Percentiles rank a stretch among this genome's conserved stretches.
Conservation (phyloP, 2,888 invertebrate species). For the Lepidochrysops patricia region DNA sequence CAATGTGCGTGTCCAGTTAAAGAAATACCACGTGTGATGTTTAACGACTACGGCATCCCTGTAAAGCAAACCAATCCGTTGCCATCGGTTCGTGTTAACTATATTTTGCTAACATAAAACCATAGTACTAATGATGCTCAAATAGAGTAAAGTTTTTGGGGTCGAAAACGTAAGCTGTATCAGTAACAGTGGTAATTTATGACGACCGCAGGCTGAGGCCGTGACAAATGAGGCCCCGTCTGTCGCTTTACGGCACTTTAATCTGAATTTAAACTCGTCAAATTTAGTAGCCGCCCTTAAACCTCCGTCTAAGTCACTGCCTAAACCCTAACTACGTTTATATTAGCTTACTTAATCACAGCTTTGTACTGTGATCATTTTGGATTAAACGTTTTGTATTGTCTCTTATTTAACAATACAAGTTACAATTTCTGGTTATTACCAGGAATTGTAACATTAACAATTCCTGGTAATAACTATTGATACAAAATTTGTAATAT, state of each 20-base stretch:
- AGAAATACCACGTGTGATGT: too few relatives aligned
- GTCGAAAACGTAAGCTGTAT: slow-evolving; percentile 35
- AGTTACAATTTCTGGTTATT: too few relatives aligned
- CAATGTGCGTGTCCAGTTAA: too few relatives aligned
- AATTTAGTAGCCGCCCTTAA: slow-evolving; percentile 27
- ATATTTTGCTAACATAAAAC: too few relatives aligned
- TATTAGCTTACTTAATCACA: not conserved
- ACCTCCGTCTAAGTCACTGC: slow-evolving; percentile 17
- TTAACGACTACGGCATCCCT: too few relatives aligned
- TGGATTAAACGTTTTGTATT: not conserved
- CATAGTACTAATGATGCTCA: not conserved
- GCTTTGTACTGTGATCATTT: not conserved
- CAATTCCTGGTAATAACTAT: too few relatives aligned
- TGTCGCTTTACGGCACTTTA: slow-evolving; percentile 28
- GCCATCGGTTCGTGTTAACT: too few relatives aligned
- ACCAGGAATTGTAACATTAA: too few relatives aligned
- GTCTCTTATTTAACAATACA: too few relatives aligned
- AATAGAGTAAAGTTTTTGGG: slow-evolving; percentile 29
- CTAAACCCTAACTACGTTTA: not conserved
- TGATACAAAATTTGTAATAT: too few relatives aligned
- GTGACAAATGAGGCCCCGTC: slow-evolving; percentile 42
- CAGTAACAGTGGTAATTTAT: slow-evolving; percentile 52
- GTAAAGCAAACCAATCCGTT: too few relatives aligned
- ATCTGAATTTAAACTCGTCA: slow-evolving; percentile 37
- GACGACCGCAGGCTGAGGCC: slow-evolving; percentile 33